Evolutionary conservation across 2,888 invertebrate genomes (phyloP).

Genomic region (Hirtodrosophila histrioides): DNA sequence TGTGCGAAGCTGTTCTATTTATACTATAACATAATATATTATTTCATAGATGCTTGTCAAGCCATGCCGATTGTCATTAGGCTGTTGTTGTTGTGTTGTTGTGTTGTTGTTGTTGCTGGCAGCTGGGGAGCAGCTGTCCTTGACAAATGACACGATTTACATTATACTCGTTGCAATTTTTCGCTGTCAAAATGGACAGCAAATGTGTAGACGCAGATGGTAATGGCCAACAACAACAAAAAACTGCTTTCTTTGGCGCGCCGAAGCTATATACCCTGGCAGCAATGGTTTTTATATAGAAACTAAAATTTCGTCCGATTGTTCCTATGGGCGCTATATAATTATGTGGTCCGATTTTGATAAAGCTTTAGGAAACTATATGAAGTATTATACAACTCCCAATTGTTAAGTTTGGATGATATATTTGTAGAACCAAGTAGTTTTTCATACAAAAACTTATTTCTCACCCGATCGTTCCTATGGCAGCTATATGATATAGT

Average conservation of each 20-base stretch:
- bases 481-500: no score
- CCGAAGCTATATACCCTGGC: no score
- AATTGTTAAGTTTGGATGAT: no score
- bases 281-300: no score
- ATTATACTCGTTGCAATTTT: conserved; percentile 79
- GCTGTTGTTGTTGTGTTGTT: conserved; percentile 24
- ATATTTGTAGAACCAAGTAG: no score
- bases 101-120: conserved; percentile 24
- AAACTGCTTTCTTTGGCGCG: background rate
- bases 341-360: no score
- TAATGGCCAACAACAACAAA: conserved; percentile 50
- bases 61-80: conserved; percentile 68
- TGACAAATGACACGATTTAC: conserved; percentile 82
- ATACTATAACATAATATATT: background rate
- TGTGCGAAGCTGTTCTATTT: conserved; percentile 18
- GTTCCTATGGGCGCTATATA: no score
- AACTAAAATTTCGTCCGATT: no score
- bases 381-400: no score
- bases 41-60: conserved; percentile 21
- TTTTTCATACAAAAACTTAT: no score
- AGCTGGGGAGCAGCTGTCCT: conserved; percentile 69
- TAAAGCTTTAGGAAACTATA: no score
- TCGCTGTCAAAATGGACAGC: conserved; percentile 71
- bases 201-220: conserved; percentile 75
- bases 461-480: no score